Conservation (phyloP, 2,113 vertebrate genomes). For the Merops nubicus region DNA sequence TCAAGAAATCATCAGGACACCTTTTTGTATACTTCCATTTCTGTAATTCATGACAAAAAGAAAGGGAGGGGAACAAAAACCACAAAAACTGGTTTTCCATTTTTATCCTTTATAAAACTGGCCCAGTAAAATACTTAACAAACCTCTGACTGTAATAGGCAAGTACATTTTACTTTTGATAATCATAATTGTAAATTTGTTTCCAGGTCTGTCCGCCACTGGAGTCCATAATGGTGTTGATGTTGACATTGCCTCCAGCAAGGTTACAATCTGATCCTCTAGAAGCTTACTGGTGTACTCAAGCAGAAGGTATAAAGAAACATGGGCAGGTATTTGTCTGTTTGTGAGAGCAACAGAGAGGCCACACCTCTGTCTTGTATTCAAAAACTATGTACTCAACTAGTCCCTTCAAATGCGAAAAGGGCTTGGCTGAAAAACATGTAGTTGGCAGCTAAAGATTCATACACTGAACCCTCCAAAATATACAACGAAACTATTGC, state of each 20-base stretch:
- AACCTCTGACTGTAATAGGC: neutral
- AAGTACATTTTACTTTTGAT: neutral
- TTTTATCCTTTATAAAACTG: neutral
- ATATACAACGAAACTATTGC: neutral
- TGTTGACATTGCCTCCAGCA: neutral
- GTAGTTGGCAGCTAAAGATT: neutral
- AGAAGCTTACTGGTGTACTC: neutral
- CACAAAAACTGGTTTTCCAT: neutral
- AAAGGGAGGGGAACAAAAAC: accelerated
- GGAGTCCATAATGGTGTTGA: neutral
- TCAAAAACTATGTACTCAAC: neutral
- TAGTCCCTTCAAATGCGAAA: neutral
- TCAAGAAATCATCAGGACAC: neutral
- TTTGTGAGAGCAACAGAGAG: neutral
- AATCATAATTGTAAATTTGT: neutral
- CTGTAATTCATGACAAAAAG: neutral
- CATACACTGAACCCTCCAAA: neutral
- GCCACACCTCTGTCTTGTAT: neutral
- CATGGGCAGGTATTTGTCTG: neutral
- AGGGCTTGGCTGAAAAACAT: neutral
- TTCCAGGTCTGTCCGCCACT: neutral
- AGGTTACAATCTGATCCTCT: neutral
- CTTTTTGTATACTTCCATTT: neutral
- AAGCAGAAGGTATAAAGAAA: neutral
- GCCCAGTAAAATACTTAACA: neutral